Conservation (phyloP, 1,140 invertebrate genomes). For the Physella acuta region DNA sequence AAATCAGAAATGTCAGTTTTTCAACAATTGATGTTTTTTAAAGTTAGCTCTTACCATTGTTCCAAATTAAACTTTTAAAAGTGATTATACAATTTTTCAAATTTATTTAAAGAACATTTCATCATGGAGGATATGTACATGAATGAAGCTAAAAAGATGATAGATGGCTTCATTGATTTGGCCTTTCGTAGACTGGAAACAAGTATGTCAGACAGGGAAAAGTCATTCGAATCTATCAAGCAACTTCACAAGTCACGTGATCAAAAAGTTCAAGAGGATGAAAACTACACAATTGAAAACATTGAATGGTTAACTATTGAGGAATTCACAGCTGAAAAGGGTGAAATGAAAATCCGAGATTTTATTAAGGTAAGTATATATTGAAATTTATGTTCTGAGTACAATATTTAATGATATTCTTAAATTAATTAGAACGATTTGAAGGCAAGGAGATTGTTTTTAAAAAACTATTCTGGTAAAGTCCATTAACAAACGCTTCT, state of each 20-base stretch:
- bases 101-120: no score
- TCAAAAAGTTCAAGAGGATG: conserved; percentile 41
- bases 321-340: conserved; percentile 50
- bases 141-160: conserved; percentile 30
- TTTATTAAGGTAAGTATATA: conserved; percentile 50
- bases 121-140: conserved; percentile 24
- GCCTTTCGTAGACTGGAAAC: conserved; percentile 50
- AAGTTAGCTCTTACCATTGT: no score
- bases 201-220: conserved; percentile 46
- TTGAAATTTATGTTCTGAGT: not conserved
- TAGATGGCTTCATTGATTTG: conserved; percentile 41
- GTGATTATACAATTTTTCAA: no score
- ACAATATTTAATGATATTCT: no score
- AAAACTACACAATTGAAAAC: conserved; percentile 52
- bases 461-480: no score
- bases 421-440: no score
- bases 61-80: no score
- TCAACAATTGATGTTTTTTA: no score
- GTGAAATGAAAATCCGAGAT: conserved; percentile 55
- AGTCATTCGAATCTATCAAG: conserved; percentile 44
- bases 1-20: no score
- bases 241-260: conserved; percentile 39
- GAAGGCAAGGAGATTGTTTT: no score
- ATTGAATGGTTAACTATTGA: conserved; percentile 57
- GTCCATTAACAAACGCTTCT: no score